Base-by-base conservation (phyloP, 2,113 vertebrate genomes). In the Dunckerocampus dactyliophorus region DNA sequence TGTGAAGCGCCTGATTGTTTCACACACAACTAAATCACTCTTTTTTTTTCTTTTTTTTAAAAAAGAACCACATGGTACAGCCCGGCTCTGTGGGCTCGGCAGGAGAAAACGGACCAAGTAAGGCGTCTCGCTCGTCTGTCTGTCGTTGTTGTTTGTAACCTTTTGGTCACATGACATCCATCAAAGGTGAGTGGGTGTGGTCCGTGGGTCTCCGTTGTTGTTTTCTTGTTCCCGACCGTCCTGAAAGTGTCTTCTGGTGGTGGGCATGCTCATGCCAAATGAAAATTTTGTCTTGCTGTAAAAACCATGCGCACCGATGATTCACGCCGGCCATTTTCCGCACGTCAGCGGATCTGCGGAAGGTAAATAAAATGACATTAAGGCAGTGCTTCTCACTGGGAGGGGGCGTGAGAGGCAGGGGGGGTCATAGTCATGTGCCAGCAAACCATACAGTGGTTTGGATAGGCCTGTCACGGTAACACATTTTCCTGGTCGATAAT, bases 1-100 rank as follows among this genome's bases (percentile, higher is more conserved):
- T 39, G 31, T 20, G 31, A 55, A 55, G 31, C 53, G 28, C 28
- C 51, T 53, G 51, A 55, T 55, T 55, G 53, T 55, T 55, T 55
- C 53, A 39, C 49, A 51, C 49, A 24, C 21, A 15, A 24, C 16
- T 51, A 49, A 49, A 49, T 8, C 31, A 51, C n/a, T n/a, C n/a
- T n/a, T n/a, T n/a, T n/a, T n/a, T n/a, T n/a, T n/a, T n/a, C n/a
- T n/a, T n/a, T n/a, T n/a, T n/a, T n/a, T n/a, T n/a, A 24, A 51
- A 37, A 55, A 39, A 39, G n/a, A 55, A 37, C 53, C 53, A 7
- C 53, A 13, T 3, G 17, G 53, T 39, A 8, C 31, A 8, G 31
- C 31, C 53, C 12, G 31, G 11, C 19, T 55, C 53, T 31, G 31
- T 34, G 31, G 31, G 31, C 31, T 8, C 31, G 31, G 31, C 31